Evolutionary conservation across 2,113 vertebrate species (phyloP).

Genomic region (Chlorocebus sabaeus): DNA sequence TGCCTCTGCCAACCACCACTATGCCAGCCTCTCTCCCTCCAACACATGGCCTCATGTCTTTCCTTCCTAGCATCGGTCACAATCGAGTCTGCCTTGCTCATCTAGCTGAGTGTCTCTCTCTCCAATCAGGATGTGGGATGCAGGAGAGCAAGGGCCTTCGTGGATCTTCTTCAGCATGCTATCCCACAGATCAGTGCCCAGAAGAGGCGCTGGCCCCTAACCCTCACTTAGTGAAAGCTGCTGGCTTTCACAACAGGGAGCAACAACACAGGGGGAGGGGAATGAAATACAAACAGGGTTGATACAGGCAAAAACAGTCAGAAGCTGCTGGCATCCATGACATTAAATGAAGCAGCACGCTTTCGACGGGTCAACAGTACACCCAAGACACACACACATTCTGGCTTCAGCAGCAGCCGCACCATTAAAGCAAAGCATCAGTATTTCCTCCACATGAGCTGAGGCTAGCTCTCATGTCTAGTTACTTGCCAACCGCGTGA

Average conservation of each 20-base stretch:
- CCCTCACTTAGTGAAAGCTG: not conserved
- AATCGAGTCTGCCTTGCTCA: not conserved
- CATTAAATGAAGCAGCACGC: not conserved
- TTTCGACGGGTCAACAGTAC: accelerated
- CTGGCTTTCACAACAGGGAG: not conserved
- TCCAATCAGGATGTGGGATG: not conserved
- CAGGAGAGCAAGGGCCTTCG: not conserved
- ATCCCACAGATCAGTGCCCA: accelerated
- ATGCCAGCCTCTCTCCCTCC: not conserved
- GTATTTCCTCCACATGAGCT: accelerated
- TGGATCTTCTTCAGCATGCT: accelerated
- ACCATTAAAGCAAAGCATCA: accelerated
- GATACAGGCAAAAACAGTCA: not conserved
- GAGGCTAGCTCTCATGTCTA: not conserved
- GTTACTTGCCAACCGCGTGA: accelerated
- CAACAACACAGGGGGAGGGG: accelerated
- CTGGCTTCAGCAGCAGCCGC: not conserved
- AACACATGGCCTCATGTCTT: accelerated
- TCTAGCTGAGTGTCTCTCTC: not conserved
- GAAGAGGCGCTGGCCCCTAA: not conserved
- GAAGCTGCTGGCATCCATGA: not conserved
- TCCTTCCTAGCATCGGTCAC: not conserved
- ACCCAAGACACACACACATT: not conserved
- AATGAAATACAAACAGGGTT: not conserved
- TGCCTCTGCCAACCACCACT: accelerated